These are phyloP conservation scores for Melanargia galathea DNA, from an alignment of 2,888 invertebrate genomes.

Conservation along the genomic window DNA sequence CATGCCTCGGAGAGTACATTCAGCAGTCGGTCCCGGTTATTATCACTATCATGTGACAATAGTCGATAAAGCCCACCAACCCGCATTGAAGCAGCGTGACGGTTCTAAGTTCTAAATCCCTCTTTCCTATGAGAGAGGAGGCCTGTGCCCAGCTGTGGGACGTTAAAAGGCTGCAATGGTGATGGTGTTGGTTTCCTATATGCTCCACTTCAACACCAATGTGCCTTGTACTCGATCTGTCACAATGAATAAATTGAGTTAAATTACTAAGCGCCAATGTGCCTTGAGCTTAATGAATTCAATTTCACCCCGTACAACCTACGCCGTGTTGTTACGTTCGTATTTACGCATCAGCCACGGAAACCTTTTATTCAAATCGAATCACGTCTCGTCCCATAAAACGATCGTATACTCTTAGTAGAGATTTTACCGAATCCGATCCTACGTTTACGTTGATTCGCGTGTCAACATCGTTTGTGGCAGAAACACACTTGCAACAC, in stretches of 20 bases:
- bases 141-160: no score
- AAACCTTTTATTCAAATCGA: conserved; percentile 50
- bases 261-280: background rate
- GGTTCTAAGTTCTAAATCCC: no score
- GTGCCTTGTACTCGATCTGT: no score
- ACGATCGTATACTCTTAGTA: conserved; percentile 31
- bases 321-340: conserved; percentile 4
- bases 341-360: conserved; percentile 20
- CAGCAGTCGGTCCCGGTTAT: no score
- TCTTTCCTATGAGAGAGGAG: no score
- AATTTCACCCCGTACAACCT: conserved; percentile 7
- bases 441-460: conserved; percentile 42
- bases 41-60: no score
- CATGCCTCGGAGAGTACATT: no score
- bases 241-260: background rate
- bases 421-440: conserved; percentile 34
- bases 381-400: conserved; percentile 51
- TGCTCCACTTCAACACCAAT: no score
- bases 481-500: background rate
- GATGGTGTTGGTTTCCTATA: no score
- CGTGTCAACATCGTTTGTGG: conserved; percentile 47
- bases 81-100: no score
- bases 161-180: no score
- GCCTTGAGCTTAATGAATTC: background rate
- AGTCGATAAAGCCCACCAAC: no score